Evolutionary conservation across 2,113 vertebrate species (phyloP), one percentile per base, ranked within the genome.

Genomic region (Daboia siamensis): DNA sequence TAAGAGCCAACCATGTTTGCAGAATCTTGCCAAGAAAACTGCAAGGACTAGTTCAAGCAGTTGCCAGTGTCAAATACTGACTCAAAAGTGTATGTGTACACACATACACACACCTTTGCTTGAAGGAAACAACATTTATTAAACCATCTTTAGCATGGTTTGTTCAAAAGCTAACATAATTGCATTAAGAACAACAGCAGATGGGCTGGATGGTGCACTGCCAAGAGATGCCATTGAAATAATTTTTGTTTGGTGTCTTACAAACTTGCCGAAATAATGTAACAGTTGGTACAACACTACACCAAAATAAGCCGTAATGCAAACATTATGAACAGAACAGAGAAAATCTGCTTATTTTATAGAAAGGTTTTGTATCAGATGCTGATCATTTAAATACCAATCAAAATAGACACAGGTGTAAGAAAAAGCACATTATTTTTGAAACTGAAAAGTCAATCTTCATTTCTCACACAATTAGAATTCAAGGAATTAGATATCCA

Each of bases 381-480:
- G 17, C 24, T 80, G 64, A 91, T 86, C 94, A 92, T 24, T 94
- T 94, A 92, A 94, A 92, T 48, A 93, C 92, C 86, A 64, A 59
- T 91, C 51, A 94, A 61, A 24, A n/a, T 26, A 87, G 59, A 93
- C 46, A 94, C 94, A 95, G 91, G 88, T 94, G 94, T 95, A 94
- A 95, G 93, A 94, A 80, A 80, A 95, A 94, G 89, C 91, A 93
- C 69, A 92, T 92, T 64, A 94, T 39, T 57, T 89, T 39, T 96
- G 94, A 96, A 96, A 57, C 39, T 46, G 87, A 57, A 59, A 89
- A 89, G 54, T 24, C 92, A 94, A 88, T 92, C 46, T 96, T 96
- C 95, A 91, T 96, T 94, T 94, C 89, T 92, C 94, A 92, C 94
- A 95, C 57, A 94, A 94, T 91, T 93, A 48, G 46, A 90, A 51